Base-by-base conservation (phyloP, 2,797 vertebrate genomes). In the Microctenopoma stevenorrisi region DNA sequence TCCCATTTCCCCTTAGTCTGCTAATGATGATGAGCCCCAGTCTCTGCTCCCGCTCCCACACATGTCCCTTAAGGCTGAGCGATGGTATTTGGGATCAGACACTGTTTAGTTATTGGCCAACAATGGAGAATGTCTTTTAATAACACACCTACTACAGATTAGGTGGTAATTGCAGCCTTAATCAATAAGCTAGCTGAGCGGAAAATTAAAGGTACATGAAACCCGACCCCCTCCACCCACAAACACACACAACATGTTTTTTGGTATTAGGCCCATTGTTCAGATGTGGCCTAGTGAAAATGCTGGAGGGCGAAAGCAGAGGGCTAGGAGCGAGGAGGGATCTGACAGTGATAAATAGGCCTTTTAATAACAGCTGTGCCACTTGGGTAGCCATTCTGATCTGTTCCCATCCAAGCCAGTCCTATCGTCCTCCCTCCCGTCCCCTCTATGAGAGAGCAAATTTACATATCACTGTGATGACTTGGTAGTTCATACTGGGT, bases 51-150 rank as follows among this genome's bases (percentile, higher is more conserved):
- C 64, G 18, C 76, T 84, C 79, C 79, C 85, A 48, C 51, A 28
- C 82, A 76, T 89, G 90, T 93, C 92, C 92, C 93, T 93, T 75
- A 79, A 89, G 90, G 93, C 94, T 91, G 89, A 89, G 88, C 78
- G 86, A 92, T 91, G 88, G 90, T 88, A 92, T 91, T 91, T 93
- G 86, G 90, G 92, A 93, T 92, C 87, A 86, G 90, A 93, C 92
- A 88, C 91, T 91, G 92, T 94, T 95, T 95, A 94, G 93, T 95
- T 95, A 95, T 94, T 95, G 94, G 94, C 93, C 94, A 95, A 93
- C 94, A 94, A 94, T 92, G 90, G 91, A 91, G 88, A 92, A 90
- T 93, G 93, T 93, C 91, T 94, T 94, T 95, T 95, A 94, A 95
- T 91, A 89, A 90, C 93, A 93, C 90, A 92, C 89, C 88, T 93